Base-by-base conservation (phyloP, 2,113 vertebrate genomes). In the Megaceryle torquata region DNA sequence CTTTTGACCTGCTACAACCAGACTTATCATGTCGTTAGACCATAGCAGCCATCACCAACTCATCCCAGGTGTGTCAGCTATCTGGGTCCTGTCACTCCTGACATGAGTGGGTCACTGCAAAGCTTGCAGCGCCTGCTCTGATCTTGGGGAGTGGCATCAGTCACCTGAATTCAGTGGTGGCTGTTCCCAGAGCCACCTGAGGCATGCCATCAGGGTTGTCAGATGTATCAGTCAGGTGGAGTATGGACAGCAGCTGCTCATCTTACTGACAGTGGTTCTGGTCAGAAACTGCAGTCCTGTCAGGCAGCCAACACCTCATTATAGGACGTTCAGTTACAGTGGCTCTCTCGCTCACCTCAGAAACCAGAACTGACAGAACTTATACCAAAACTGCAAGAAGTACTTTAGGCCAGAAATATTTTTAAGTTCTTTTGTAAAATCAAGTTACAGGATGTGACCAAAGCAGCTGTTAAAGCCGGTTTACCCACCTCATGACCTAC, bases 191-290 rank as follows among this genome's bases (percentile, higher is more conserved):
- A 25, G n/a, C 57, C n/a, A 33, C 70, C 46, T 5, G 31, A 82
- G 57, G 15, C 11, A 3, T 14, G 31, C 53, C 0, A 0, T 53
- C 56, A n/a, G n/a, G 31, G 44, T 22, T 3, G 1, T 35, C 44
- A 16, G 7, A 2, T 24, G 0, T 14, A 2, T 22, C 6, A 1
- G 20, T 37, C 85, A 24, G 39, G 31, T 7, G 28, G 41, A 56
- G 26, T 41, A 44, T 10, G 1, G 1, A 13, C 57, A 51, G 85
- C 0, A 0, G 15, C 24, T 41, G 9, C 41, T 13, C 12, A 2
- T 33, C 69, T 77, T 24, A 19, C 5, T 10, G 21, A 35, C 6
- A 6, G 24, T 16, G 5, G 41, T 24, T 56, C 26, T 39, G 39
- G 31, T 37, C 61, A 35, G 37, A 56, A 53, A n/a, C 56, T 6